Percentiles rank a stretch among this genome's conserved stretches.
Conservation (phyloP, 2,113 vertebrate genomes). For the Synodontis membranacea region DNA sequence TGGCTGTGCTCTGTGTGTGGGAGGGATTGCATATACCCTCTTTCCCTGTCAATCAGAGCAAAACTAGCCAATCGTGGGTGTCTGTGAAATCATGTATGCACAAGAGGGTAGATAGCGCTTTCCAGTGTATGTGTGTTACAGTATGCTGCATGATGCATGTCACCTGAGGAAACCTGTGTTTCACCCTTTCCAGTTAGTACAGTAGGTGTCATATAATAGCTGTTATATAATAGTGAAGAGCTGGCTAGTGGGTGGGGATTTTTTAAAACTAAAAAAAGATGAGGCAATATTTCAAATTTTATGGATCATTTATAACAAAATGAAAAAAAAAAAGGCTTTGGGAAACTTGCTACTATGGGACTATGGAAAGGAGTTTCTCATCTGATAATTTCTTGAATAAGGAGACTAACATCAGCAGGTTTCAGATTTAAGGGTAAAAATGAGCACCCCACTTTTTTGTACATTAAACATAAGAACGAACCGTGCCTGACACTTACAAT, state of each 20-base stretch:
- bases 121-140: not conserved
- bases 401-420: not conserved
- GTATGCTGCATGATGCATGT: not conserved
- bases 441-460: not conserved
- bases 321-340: not conserved
- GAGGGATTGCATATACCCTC: not conserved
- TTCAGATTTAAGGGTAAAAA: not conserved
- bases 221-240: too few relatives aligned
- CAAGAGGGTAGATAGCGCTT: not conserved
- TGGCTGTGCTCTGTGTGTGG: not conserved
- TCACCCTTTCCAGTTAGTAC: too few relatives aligned
- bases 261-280: too few relatives aligned
- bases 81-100: not conserved
- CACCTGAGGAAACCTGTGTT: too few relatives aligned
- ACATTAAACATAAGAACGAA: not conserved
- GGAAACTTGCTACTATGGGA: not conserved
- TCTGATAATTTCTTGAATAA: slow-evolving; percentile 1
- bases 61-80: not conserved
- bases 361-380: not conserved
- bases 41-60: not conserved
- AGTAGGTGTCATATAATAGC: not conserved
- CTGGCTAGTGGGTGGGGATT: too few relatives aligned
- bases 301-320: not conserved
- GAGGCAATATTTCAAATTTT: too few relatives aligned
- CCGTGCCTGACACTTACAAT: not conserved